Base-by-base conservation (phyloP, 2,797 vertebrate species). In the Meda fulgida region DNA sequence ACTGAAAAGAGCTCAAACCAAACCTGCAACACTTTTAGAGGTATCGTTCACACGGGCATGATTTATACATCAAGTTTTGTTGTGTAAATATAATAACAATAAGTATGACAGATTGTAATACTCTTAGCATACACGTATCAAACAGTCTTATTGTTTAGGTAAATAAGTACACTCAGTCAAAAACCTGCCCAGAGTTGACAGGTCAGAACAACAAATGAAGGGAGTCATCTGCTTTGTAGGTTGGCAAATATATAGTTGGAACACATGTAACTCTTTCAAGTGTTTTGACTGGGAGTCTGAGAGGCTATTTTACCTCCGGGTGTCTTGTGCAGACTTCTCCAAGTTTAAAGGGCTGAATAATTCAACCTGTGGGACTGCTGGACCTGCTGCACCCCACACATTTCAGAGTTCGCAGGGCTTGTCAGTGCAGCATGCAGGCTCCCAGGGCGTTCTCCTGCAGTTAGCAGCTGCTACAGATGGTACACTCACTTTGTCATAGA, bases 381-480 rank as follows among this genome's bases (percentile, higher is more conserved):
- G 91, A 91, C 77, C 80, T 86, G 91, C 90, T 86, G 89, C 85
- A 76, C 89, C 89, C 86, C 92, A 89, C 88, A 84, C 87, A 43
- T 87, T 75, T 90, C 87, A 63, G 89, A 79, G 87, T 89, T 89
- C 91, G 90, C 88, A 91, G 91, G 90, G 91, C 90, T 90, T 83
- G 92, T 94, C 93, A 93, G 92, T 90, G 90, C 89, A 93, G 91
- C 87, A 92, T 92, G 91, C 69, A 21, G 77, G 90, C 88, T 92
- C 89, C 90, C 66, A 58, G 91, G 94, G 92, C 90, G 81, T 93
- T 91, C 55, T 92, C 93, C 94, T 91, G 78, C 87, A 90, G 92
- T 89, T 77, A 89, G 92, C 91, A 93, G 93, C 93, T 93, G 92
- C 90, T 93, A 89, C 92, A 93, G 92, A 94, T 93, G 93, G 93